phyloP scores from a whole-genome alignment of 1,140 invertebrate species.

The Samia ricini region DNA sequence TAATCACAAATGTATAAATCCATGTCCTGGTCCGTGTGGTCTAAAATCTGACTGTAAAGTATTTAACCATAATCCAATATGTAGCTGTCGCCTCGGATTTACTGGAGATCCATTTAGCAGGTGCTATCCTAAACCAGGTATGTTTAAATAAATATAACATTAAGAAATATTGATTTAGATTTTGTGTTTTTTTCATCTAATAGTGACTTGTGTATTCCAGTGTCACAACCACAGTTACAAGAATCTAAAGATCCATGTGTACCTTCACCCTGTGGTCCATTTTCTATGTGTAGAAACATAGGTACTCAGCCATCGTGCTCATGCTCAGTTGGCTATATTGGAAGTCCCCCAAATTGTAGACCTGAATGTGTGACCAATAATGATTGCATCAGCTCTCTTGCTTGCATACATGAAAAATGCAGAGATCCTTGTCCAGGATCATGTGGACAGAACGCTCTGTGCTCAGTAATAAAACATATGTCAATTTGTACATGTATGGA shows the following conservation, averaged over 20 bases:
- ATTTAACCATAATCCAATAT: slow-evolving; percentile 81
- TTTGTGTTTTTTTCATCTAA: slow-evolving; percentile 15
- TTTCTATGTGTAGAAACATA: slow-evolving; percentile 81
- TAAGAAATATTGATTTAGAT: background rate
- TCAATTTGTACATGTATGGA: slow-evolving; percentile 81
- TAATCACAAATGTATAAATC: slow-evolving; percentile 83
- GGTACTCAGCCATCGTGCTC: slow-evolving; percentile 79
- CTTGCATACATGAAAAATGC: slow-evolving; percentile 82
- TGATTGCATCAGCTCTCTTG: slow-evolving; percentile 80
- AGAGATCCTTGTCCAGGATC: slow-evolving; percentile 82
- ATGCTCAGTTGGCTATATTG: slow-evolving; percentile 80
- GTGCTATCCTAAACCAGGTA: slow-evolving; percentile 80
- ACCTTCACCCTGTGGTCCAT: slow-evolving; percentile 82
- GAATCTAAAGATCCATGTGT: slow-evolving; percentile 75
- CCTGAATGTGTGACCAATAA: slow-evolving; percentile 83
- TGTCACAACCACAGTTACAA: slow-evolving; percentile 48
- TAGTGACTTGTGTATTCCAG: slow-evolving; percentile 40
- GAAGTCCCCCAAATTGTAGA: slow-evolving; percentile 82
- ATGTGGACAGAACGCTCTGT: slow-evolving; percentile 80
- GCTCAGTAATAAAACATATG: slow-evolving; percentile 81
- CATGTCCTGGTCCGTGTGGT: slow-evolving; percentile 83
- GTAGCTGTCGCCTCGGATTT: slow-evolving; percentile 74
- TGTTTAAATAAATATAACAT: slow-evolving; percentile 31
- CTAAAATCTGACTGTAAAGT: slow-evolving; percentile 82
- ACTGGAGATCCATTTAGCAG: slow-evolving; percentile 79